Evolutionary conservation across 2,113 vertebrate genomes (phyloP).

Genomic region (Ariopsis seemanni): DNA sequence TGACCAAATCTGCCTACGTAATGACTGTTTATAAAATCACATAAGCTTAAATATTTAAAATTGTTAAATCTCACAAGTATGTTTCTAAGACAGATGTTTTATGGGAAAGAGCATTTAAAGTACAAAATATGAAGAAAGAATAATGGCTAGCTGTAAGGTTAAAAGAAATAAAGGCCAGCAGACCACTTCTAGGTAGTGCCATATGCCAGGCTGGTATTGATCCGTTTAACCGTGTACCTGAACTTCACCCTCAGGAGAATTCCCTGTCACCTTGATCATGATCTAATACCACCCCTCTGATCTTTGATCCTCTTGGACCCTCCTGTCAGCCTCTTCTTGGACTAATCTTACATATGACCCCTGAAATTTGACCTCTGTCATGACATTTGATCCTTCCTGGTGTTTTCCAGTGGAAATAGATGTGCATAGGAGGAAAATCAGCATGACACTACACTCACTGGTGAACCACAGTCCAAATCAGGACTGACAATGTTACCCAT

Average conservation of each 20-base stretch:
- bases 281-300: constrained; percentile 72
- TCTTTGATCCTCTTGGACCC: constrained; percentile 30
- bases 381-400: constrained; percentile 39
- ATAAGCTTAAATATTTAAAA: constrained; percentile 13
- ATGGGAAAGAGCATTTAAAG: neutral
- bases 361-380: constrained; percentile 46
- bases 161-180: neutral
- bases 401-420: constrained; percentile 43
- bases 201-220: constrained; percentile 81
- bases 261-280: constrained; percentile 85
- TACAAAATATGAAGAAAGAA: neutral
- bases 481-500: constrained; percentile 73
- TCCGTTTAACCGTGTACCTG: constrained; percentile 84
- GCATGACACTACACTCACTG: constrained; percentile 57
- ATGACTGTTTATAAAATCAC: neutral
- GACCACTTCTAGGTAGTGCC: constrained; percentile 8
- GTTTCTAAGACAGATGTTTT: neutral
- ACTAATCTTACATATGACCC: constrained; percentile 47
- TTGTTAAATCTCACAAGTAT: neutral
- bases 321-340: constrained; percentile 29
- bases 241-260: constrained; percentile 76
- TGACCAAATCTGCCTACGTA: constrained; percentile 66
- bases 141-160: neutral
- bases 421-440: constrained; percentile 8
- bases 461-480: constrained; percentile 79